Conservation (phyloP, 2,888 invertebrate species). For the Scaptomyza flava region DNA sequence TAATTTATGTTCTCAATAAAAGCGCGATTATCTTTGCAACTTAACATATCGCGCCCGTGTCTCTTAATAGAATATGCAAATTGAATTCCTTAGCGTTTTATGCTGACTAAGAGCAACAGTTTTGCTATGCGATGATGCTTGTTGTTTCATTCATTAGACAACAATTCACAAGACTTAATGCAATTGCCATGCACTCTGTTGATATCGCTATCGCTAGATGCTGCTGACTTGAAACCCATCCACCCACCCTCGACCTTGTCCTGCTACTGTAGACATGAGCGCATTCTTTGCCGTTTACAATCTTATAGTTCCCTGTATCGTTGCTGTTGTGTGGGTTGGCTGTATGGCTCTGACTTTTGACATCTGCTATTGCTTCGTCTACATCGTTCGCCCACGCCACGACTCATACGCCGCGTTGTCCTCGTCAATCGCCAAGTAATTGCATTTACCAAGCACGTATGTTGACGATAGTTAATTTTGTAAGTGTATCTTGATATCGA, state of each 20-base stretch:
- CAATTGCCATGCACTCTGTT: constrained; percentile 57
- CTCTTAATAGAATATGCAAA: constrained; percentile 29
- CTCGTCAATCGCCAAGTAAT: constrained; percentile 76
- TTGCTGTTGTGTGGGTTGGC: constrained; percentile 5
- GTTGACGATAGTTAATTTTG: constrained; percentile 80
- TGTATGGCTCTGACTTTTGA: constrained; percentile 18
- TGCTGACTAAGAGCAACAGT: constrained; percentile 57
- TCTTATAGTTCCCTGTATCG: background rate
- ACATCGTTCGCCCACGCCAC: background rate
- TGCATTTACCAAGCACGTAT: constrained; percentile 78
- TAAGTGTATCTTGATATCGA: constrained; percentile 79
- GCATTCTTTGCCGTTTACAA: constrained; percentile 28
- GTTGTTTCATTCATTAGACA: constrained; percentile 65
- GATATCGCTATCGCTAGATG: constrained; percentile 3
- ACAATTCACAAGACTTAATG: constrained; percentile 53
- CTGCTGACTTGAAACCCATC: constrained; percentile 25
- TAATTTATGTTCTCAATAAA: background rate
- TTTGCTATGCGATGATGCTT: constrained; percentile 37
- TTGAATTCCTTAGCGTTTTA: constrained; percentile 51
- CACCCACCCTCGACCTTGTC: constrained; percentile 19
- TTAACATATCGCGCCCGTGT: background rate
- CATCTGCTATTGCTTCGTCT: constrained; percentile 18
- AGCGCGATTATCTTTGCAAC: background rate
- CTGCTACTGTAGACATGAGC: constrained; percentile 31
- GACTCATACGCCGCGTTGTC: constrained; percentile 23